These are phyloP conservation scores for Mellilla xanthometata DNA, from an alignment of 2,888 invertebrate genomes.

Conservation along the genomic window DNA sequence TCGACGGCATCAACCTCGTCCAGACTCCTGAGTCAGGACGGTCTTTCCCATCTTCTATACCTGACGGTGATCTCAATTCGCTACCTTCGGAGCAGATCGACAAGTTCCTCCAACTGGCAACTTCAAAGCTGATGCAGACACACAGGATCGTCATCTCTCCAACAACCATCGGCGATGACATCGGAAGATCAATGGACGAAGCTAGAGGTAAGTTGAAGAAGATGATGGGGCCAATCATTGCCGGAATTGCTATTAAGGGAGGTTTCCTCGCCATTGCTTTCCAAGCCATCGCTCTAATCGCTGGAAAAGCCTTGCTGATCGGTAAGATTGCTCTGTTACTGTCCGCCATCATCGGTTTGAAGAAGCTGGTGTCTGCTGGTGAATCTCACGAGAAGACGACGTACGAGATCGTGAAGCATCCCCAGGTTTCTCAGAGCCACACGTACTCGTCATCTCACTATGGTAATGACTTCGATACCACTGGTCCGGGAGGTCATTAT, in stretches of 20 bases:
- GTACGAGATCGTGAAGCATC: conserved; percentile 93
- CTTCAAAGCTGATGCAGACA: conserved; percentile 82
- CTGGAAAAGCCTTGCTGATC: conserved; percentile 91
- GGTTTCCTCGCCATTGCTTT: conserved; percentile 89
- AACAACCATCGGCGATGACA: conserved; percentile 58
- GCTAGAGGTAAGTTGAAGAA: conserved; percentile 85
- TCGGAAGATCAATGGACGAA: conserved; percentile 76
- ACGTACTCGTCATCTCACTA: conserved; percentile 88
- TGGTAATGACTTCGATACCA: conserved; percentile 83
- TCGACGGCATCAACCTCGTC: conserved; percentile 84
- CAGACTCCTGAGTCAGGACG: conserved; percentile 69
- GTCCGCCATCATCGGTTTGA: conserved; percentile 90
- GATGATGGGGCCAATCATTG: conserved; percentile 85
- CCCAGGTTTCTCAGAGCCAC: conserved; percentile 90
- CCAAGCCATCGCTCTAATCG: conserved; percentile 88
- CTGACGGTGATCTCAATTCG: conserved; percentile 83
- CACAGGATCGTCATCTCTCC: conserved; percentile 83
- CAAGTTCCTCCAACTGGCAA: conserved; percentile 79
- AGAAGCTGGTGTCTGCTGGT: conserved; percentile 87
- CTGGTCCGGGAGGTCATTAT: conserved; percentile 83
- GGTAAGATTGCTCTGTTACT: conserved; percentile 92
- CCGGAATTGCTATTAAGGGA: conserved; percentile 87
- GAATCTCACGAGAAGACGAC: conserved; percentile 90
- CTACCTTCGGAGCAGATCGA: conserved; percentile 84
- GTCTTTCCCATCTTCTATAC: conserved; percentile 74